Evolutionary conservation across 2,888 invertebrate genomes (phyloP).

Genomic region (Furcula furcula): DNA sequence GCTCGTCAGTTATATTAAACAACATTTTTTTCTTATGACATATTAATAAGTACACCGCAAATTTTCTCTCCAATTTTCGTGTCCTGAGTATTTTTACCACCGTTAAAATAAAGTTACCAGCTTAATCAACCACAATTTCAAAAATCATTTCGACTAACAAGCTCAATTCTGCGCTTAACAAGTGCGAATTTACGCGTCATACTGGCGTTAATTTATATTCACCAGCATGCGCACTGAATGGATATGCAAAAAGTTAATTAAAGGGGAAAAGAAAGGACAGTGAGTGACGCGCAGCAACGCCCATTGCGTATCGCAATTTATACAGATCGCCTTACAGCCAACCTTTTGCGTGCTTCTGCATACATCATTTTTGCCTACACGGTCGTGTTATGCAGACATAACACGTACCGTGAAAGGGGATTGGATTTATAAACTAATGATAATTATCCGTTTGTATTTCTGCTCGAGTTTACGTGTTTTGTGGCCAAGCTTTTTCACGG

Average conservation of each 20-base stretch:
- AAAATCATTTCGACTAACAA: no score
- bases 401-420: no score
- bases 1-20: no score
- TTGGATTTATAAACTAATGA: no score
- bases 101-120: no score
- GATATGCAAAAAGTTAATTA: constrained; percentile 67
- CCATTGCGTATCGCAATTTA: constrained; percentile 68
- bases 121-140: constrained; percentile 5
- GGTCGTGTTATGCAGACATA: background rate
- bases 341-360: constrained; percentile 61
- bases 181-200: constrained; percentile 5
- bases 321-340: constrained; percentile 47
- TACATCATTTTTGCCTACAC: constrained; percentile 31
- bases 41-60: no score
- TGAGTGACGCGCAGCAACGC: constrained; percentile 65
- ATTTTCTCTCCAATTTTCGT: no score
- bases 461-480: no score
- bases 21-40: no score
- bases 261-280: constrained; percentile 54
- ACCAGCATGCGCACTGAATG: constrained; percentile 22
- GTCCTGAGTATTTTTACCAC: no score
- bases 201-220: constrained; percentile 26
- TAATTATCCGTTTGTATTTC: no score
- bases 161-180: constrained; percentile 2
- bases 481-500: no score